Percentiles rank a stretch among this genome's conserved stretches.
Conservation (phyloP, 2,113 vertebrate species). For the Daphoenositta chrysoptera region DNA sequence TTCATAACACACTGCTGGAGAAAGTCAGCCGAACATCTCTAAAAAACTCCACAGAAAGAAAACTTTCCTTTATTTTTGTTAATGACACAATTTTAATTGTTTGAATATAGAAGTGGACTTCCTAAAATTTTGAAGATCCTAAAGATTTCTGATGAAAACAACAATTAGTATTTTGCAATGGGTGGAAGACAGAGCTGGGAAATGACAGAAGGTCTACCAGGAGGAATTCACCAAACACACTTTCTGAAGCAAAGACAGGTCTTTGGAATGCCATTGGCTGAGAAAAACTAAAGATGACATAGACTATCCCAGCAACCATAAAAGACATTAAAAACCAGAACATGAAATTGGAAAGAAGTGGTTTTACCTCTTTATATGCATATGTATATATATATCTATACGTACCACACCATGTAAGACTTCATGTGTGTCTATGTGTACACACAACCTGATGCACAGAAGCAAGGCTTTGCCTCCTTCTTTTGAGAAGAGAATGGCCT, state of each 20-base stretch:
- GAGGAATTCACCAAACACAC: not conserved
- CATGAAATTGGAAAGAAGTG: not conserved
- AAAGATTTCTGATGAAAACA: not conserved
- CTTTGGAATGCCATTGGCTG: not conserved
- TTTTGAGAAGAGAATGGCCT: not conserved
- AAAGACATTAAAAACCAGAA: not conserved
- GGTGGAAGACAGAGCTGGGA: not conserved
- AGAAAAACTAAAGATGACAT: not conserved
- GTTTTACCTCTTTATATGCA: not conserved
- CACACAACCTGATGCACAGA: not conserved
- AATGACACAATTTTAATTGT: not conserved
- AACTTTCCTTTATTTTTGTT: not conserved
- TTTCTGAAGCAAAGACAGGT: not conserved
- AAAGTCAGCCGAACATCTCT: not conserved
- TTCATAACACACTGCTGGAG: not conserved
- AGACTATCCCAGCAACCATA: not conserved
- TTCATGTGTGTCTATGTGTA: not conserved
- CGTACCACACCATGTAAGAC: not conserved
- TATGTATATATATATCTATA: too few relatives aligned
- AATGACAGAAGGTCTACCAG: not conserved
- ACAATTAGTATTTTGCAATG: not conserved
- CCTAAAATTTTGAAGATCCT: not conserved
- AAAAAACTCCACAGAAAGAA: not conserved
- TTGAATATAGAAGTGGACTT: not conserved
- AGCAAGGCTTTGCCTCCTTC: not conserved